Base-by-base conservation (phyloP, 2,888 invertebrate genomes). In the Pecten maximus region DNA sequence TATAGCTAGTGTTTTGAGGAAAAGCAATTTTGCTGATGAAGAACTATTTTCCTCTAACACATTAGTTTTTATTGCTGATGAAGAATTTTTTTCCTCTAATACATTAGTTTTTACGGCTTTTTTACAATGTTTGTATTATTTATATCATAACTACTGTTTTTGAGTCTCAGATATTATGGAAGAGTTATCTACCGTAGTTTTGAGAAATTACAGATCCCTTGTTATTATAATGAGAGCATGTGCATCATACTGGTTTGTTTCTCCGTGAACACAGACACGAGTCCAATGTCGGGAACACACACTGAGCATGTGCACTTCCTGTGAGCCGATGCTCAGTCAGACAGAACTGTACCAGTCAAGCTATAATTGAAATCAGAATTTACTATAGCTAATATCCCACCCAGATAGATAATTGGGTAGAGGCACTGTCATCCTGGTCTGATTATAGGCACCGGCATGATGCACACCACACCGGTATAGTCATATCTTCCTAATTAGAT, bases 341-440 rank as follows among this genome's bases (percentile, higher is more conserved):
- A 74, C 74, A 35, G 28, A 74, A 74, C 74, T 35, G 28, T 35
- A 74, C 8, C 74, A 74, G 74, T 28, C 74, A 74, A 35, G 35
- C 35, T 74, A 44, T 44, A 74, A 74, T 74, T 74, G 74, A 74
- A 74, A 74, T 74, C 74, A 74, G 74, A 74, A 74, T 74, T 74
- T 8, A 35, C 23, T 28, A 28, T 10, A 74, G 74, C 35, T 74
- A 12, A 74, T 15, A 74, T 74, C 74, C 74, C 74, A 74, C 74
- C 74, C 74, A 74, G 74, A 74, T 35, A 74, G 74, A 74, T 74
- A 74, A 74, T 74, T 74, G 23, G 74, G 8, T 28, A 15, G 74
- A 74, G 74, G 10, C n/a, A n/a, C 35, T 74, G 74, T 74, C 74
- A 74, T 74, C 74, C 35, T 74, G 74, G 74, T 74, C 74, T 28